A percentile compares a stretch with the other conserved stretches of the same genome.
Conservation (phyloP, 2,888 invertebrate genomes). For the Agelastica alni region DNA sequence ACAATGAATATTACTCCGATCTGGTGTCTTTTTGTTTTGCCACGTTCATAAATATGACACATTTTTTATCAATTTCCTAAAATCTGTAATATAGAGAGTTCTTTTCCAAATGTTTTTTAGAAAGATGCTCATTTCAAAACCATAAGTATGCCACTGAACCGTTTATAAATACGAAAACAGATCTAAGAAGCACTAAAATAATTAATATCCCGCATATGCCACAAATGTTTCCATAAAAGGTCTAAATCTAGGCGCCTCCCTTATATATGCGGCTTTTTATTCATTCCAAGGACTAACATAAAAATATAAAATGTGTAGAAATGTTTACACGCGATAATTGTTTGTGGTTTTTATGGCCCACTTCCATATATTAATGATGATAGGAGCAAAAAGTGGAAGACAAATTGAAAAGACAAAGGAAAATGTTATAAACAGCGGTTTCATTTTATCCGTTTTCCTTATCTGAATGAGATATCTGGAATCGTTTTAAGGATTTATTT, state of each 20-base stretch:
- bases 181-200: slow-evolving; percentile 1
- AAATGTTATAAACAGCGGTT: not conserved
- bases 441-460: slow-evolving; percentile 22
- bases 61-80: no score
- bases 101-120: no score
- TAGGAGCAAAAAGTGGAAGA: slow-evolving; percentile 25
- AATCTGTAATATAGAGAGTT: no score
- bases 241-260: slow-evolving; percentile 19
- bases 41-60: no score
- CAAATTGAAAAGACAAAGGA: slow-evolving; percentile 12
- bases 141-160: not conserved
- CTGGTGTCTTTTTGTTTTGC: no score
- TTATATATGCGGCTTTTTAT: slow-evolving; percentile 14
- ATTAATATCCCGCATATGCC: slow-evolving; percentile 10
- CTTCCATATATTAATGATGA: slow-evolving; percentile 35
- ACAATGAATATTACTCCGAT: no score
- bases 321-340: slow-evolving; percentile 32
- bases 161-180: slow-evolving; percentile 4
- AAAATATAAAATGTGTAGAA: slow-evolving; percentile 20
- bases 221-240: slow-evolving; percentile 7
- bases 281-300: slow-evolving; percentile 8
- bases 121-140: no score
- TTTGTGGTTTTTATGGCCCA: slow-evolving; percentile 33
- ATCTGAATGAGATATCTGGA: slow-evolving; percentile 1
- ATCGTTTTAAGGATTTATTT: not conserved